Percentiles rank a stretch among this genome's conserved stretches.
phyloP scores from a whole-genome alignment of 2,888 invertebrate genomes.

The Callimorpha dominula region DNA sequence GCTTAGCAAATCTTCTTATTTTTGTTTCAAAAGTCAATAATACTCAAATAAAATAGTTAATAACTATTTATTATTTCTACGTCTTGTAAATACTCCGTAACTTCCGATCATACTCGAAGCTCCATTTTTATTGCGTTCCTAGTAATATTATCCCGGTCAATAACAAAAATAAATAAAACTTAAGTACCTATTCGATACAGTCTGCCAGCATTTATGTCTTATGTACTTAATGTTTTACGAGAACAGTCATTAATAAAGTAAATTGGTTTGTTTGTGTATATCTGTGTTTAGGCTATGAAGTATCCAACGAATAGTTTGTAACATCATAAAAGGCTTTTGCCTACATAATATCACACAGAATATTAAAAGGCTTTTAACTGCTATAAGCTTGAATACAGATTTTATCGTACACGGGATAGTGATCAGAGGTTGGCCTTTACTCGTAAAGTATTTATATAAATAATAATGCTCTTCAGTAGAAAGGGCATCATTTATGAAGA shows the following conservation, averaged over 20 bases:
- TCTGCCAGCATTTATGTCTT: constrained; percentile 47
- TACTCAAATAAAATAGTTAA: background rate
- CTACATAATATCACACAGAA: too few relatives aligned
- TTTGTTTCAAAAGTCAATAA: background rate
- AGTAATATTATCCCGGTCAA: background rate
- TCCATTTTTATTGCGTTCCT: background rate
- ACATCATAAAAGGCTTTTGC: too few relatives aligned
- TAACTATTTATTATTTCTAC: background rate
- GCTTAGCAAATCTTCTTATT: background rate
- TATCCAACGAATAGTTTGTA: constrained; percentile 19
- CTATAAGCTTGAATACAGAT: too few relatives aligned
- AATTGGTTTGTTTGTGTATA: constrained; percentile 36
- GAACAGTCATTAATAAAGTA: constrained; percentile 46
- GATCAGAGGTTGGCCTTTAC: too few relatives aligned
- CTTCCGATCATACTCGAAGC: background rate
- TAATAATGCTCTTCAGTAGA: too few relatives aligned
- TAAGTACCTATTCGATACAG: constrained; percentile 43
- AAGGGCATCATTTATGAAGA: too few relatives aligned
- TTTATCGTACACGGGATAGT: too few relatives aligned
- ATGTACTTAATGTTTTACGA: constrained; percentile 54
- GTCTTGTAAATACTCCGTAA: background rate
- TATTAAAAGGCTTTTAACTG: too few relatives aligned
- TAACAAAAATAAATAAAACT: constrained; percentile 44
- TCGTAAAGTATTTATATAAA: too few relatives aligned
- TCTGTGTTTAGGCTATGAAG: constrained; percentile 35